A percentile compares a stretch with the other conserved stretches of the same genome.
phyloP scores from a whole-genome alignment of 2,113 vertebrate species.

The Pardalotus punctatus region DNA sequence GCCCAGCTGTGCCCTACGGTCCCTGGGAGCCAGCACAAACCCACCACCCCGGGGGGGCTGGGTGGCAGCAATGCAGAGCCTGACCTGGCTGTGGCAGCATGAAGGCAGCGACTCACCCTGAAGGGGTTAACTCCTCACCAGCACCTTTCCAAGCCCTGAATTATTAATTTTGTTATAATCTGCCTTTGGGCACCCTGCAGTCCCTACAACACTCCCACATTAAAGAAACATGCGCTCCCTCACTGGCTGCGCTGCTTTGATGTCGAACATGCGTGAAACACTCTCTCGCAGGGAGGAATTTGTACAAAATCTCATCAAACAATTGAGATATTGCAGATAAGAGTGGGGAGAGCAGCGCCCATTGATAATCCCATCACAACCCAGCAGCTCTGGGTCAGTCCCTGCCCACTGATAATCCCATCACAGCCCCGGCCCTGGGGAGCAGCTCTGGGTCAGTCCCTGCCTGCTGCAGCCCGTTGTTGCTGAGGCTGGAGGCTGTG shows the following conservation, averaged over 20 bases:
- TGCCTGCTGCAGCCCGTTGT: neutral
- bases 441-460: neutral
- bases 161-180: constrained; percentile 61
- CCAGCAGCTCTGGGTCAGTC: neutral
- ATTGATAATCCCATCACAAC: neutral
- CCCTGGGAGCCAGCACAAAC: neutral
- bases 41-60: neutral
- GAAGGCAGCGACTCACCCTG: neutral
- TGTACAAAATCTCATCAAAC: neutral
- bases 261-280: constrained; percentile 47
- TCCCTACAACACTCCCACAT: constrained; percentile 42
- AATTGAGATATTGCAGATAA: constrained; percentile 9
- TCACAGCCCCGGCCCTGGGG: neutral
- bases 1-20: fast-evolving
- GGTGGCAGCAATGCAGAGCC: fast-evolving
- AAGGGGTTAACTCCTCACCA: constrained; percentile 40
- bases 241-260: constrained; percentile 29
- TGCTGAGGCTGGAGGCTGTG: neutral
- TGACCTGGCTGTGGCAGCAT: fast-evolving
- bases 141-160: constrained; percentile 33
- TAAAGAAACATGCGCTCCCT: constrained; percentile 30
- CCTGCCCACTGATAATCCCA: neutral
- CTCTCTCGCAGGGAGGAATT: constrained; percentile 25
- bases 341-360: fast-evolving
- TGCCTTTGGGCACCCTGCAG: constrained; percentile 39